Evolutionary conservation across 2,113 vertebrate species (phyloP).

Genomic region (pig (Sus scrofa)): T2T-Sscrofa CM000813.6:143702501-143703000

Average conservation of each 20-base stretch:
- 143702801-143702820: neutral
- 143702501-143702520: neutral
- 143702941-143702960: too few species aligned
- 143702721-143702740: neutral
- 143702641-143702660: neutral
- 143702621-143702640: neutral
- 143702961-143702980: too few species aligned
- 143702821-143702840: neutral
- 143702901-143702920: too few species aligned
- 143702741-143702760: neutral
- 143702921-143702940: too few species aligned
- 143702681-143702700: neutral
- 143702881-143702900: neutral
- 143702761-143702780: neutral
- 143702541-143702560: neutral
- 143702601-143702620: neutral
- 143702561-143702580: neutral
- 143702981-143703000: too few species aligned
- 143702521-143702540: neutral
- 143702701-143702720: neutral
- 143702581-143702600: neutral
- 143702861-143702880: slow-evolving; percentile 17
- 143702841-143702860: neutral
- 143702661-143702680: slow-evolving; percentile 29
- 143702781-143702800: neutral